phyloP scores from a whole-genome alignment of 2,888 invertebrate genomes.

The Tryphoninae sp. region DNA sequence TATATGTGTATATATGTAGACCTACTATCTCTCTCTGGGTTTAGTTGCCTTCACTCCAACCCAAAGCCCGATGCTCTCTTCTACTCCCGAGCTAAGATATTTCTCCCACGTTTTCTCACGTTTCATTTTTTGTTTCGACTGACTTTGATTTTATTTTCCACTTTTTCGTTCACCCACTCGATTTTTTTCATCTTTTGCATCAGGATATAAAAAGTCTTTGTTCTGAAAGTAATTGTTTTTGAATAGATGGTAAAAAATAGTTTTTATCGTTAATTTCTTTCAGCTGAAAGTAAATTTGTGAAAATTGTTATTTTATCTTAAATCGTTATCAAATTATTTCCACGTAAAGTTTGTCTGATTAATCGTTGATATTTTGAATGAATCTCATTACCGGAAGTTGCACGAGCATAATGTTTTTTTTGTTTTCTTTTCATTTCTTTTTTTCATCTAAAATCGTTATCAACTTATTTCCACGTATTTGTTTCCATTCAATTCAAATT shows the following conservation, averaged over 20 bases:
- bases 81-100: conserved; percentile 45
- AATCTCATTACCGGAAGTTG: not conserved
- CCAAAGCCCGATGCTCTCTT: conserved; percentile 43
- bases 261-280: no score
- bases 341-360: no score
- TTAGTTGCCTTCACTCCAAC: conserved; percentile 37
- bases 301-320: no score
- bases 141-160: not conserved
- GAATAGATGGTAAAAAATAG: not conserved
- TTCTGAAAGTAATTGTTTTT: not conserved
- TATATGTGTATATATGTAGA: conserved; percentile 1
- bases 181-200: no score
- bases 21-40: not conserved
- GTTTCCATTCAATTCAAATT: no score
- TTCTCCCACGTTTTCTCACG: conserved; percentile 52
- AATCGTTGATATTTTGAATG: not conserved
- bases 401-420: conserved; percentile 6
- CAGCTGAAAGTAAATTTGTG: no score
- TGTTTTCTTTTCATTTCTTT: not conserved
- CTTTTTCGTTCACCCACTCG: not conserved
- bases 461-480: no score
- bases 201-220: not conserved
- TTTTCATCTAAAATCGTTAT: no score
- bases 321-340: no score
- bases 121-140: conserved; percentile 29